Evolutionary conservation across 1,140 invertebrate species (phyloP), one percentile per base, ranked within the genome.

Genomic region (Drosophila erecta): DNA sequence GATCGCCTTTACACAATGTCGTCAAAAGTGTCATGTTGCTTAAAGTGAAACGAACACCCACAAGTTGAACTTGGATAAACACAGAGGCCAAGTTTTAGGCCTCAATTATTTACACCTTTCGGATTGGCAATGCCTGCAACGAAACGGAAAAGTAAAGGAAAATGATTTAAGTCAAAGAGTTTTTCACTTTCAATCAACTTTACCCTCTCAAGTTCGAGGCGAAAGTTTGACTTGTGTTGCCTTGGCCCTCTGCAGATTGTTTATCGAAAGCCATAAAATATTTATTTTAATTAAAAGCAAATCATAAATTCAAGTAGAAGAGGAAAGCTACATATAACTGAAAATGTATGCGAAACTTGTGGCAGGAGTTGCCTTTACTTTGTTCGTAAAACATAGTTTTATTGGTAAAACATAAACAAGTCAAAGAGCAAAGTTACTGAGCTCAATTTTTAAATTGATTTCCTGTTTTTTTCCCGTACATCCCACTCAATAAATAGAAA

Each of bases 271-370:
- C 30, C 51, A 76, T 77, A 47, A 76, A 77, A 77, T 76, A 77
- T 77, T 77, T 77, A 77, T 77, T 77, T 77, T 77, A 77, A 77
- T 77, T 77, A 77, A 77, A 77, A 77, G 73, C 46, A 77, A 77
- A 76, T 77, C 75, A 77, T 57, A 76, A 76, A 76, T 76, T 37
- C 64, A 67, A 41, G 55, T 51, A 56, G 47, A 44, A 55, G 27
- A 37, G 12, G 47, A 11, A 11, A 15, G 15, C 27, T 17, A 17
- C 17, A 17, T 17, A 2, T 8, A 40, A 17, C 27, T 46, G 55
- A 17, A 59, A 47, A 47, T 76, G 43, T 76, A 59, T 66, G 53
- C 22, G 15, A 33, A 66, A 38, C 37, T 62, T 22, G 24, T 2
- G 37, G 30, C 20, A 24, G 37, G 15, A 51, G 24, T 27, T 46